A percentile compares a stretch with the other conserved stretches of the same genome.
phyloP scores from a whole-genome alignment of 2,113 vertebrate species.

The Charadrius vociferus region DNA sequence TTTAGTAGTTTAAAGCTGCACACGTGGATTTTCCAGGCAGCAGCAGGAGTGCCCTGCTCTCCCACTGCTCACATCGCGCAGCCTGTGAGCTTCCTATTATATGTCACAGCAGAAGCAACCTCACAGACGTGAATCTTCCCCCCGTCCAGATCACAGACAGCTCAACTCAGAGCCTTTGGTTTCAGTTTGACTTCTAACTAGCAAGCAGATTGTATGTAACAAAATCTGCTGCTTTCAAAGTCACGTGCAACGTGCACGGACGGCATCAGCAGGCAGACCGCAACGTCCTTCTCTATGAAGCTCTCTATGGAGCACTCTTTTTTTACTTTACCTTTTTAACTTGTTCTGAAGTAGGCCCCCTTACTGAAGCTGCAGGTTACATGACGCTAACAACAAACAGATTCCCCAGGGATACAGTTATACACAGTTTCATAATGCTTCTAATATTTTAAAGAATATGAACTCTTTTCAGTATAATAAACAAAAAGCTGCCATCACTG shows the following conservation, averaged over 20 bases:
- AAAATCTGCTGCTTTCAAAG: neutral
- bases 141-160: neutral
- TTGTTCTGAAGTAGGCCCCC: neutral
- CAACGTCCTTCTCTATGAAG: neutral
- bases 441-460: neutral
- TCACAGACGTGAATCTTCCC: neutral
- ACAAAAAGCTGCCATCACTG: neutral
- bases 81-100: neutral
- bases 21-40: neutral
- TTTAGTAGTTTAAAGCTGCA: neutral
- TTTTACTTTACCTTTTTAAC: neutral
- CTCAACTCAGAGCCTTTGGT: neutral
- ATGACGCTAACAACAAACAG: neutral
- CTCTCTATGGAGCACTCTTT: neutral
- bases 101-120: neutral
- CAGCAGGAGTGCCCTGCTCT: neutral
- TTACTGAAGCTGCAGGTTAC: neutral
- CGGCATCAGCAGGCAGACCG: neutral
- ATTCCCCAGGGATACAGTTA: neutral
- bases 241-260: rapidly evolving
- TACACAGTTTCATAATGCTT: neutral
- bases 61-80: neutral
- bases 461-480: neutral
- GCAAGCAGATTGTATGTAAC: neutral
- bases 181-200: neutral